A percentile compares a stretch with the other conserved stretches of the same genome.
phyloP scores from a whole-genome alignment of 2,113 vertebrate species.

The Sigmodon hispidus region DNA sequence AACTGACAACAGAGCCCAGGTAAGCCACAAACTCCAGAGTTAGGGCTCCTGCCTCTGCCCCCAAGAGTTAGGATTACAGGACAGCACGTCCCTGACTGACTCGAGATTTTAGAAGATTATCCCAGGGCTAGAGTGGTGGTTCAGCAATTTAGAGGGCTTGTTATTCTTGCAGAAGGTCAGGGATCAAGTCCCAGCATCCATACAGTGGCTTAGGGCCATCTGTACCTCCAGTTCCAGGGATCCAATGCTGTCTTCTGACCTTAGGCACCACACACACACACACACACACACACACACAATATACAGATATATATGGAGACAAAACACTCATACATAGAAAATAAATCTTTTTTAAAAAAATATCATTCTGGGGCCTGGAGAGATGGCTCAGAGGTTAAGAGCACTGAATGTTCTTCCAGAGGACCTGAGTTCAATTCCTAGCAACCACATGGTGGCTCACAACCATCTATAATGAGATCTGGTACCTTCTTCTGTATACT shows the following conservation, averaged over 20 bases:
- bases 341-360: background rate
- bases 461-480: too few species aligned
- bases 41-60: too few species aligned
- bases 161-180: too few species aligned
- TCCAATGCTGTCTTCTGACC: background rate
- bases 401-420: too few species aligned
- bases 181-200: too few species aligned
- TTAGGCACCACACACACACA: background rate
- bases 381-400: too few species aligned
- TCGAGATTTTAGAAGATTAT: background rate
- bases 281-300: background rate
- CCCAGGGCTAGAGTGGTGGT: background rate
- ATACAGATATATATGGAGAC: background rate
- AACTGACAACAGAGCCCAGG: background rate
- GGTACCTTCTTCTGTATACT: too few species aligned
- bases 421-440: too few species aligned
- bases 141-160: background rate
- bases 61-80: background rate
- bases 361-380: background rate
- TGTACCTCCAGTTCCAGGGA: background rate
- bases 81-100: background rate
- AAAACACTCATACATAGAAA: background rate
- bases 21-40: too few species aligned
- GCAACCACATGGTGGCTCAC: too few species aligned
- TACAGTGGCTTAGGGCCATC: too few species aligned